Conservation (phyloP, 2,113 vertebrate species). For the Atrichornis clamosus region DNA sequence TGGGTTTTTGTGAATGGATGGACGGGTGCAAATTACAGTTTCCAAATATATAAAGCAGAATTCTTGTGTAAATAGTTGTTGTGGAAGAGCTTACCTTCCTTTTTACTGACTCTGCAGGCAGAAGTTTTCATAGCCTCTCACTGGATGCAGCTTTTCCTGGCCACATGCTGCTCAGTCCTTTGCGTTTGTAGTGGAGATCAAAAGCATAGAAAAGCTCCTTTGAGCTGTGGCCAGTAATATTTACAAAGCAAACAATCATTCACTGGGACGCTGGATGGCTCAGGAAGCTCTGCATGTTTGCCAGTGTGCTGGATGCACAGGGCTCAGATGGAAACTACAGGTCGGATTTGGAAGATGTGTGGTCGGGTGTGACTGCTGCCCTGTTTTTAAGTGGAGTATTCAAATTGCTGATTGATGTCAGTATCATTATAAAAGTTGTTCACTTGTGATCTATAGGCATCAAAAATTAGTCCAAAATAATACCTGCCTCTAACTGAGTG, state of each 20-base stretch:
- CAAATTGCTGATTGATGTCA: not conserved
- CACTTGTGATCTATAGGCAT: not conserved
- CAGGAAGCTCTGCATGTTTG: not conserved
- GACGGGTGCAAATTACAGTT: not conserved
- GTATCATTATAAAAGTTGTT: not conserved
- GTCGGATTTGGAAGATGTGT: not conserved
- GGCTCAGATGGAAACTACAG: not conserved
- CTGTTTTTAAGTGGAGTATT: not conserved
- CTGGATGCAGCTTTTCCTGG: slow-evolving; percentile 25
- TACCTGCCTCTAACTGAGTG: not conserved
- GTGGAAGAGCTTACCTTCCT: not conserved
- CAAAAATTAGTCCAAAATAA: not conserved
- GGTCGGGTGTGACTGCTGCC: not conserved
- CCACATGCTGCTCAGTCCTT: slow-evolving; percentile 7
- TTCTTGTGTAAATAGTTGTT: not conserved
- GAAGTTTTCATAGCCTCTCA: slow-evolving; percentile 1
- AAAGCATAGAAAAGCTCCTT: slow-evolving; percentile 25
- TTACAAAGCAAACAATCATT: not conserved
- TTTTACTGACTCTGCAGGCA: not conserved
- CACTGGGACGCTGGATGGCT: not conserved
- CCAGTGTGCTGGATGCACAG: not conserved
- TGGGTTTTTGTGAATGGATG: not conserved
- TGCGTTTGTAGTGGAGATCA: slow-evolving; percentile 2
- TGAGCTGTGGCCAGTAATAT: slow-evolving; percentile 25
- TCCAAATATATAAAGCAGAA: not conserved